Base-by-base conservation (phyloP, 2,113 vertebrate species). In the Anolis sagrei region DNA sequence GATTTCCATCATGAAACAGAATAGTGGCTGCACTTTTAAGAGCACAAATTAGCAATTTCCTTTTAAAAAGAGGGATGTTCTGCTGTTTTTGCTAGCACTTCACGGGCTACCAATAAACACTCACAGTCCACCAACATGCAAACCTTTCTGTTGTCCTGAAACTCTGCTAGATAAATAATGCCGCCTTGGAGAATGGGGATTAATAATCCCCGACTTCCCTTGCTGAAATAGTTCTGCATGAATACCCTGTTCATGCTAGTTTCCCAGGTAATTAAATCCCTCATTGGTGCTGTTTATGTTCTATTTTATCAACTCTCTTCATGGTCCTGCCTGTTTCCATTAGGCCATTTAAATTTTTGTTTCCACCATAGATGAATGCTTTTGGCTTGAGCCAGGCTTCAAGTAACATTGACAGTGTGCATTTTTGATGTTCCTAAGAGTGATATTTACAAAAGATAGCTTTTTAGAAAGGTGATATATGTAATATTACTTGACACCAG, bases 231-330 rank as follows among this genome's bases (percentile, higher is more conserved):
- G 81, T 93, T 93, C 91, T 90, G 81, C 88, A 93, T 85, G 93
- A 89, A 90, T 86, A 84, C 88, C 89, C 83, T 78, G 69, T 87
- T 89, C 92, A 76, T 0, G 76, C 84, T 88, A 85, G 32, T 72
- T 93, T 90, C 90, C 87, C 89, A 86, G 77, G 73, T 90, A 93
- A 94, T 94, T 94, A 94, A 92, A 89, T 87, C 89, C 85, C 81
- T 86, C 84, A 85, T 88, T 90, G 89, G 89, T 86, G 83, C 89
- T 90, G 83, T 92, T 93, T 93, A 94, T 94, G 94, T 92, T 91
- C 90, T 93, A 84, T 94, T 95, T 95, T 94, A 94, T 94, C 88
- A 94, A 93, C 94, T 93, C 89, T 85, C 32, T 89, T 91, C 86
- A 86, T 88, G 77, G 88, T 86, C 83, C 27, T 89, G 79, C 89